phyloP scores from a whole-genome alignment of 1,140 invertebrate genomes.

The Drosophila setifemur region DNA sequence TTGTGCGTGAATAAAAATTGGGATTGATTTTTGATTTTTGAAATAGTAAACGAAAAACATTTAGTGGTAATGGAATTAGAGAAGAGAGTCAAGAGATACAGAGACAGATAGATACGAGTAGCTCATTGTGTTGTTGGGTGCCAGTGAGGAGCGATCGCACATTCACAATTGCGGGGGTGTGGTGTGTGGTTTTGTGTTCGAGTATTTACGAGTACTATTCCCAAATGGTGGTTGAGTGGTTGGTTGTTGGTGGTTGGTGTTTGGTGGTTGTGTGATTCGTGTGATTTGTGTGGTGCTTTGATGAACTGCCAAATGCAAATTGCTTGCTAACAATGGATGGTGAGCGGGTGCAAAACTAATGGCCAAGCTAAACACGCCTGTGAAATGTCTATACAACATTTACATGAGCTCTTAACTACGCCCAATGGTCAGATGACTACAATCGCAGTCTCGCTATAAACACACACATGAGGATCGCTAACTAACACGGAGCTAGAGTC shows the following conservation, averaged over 20 bases:
- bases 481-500: slow-evolving; percentile 23
- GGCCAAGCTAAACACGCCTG: slow-evolving; percentile 45
- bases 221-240: slow-evolving; percentile 11
- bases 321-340: slow-evolving; percentile 28
- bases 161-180: slow-evolving; percentile 32
- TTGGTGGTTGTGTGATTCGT: slow-evolving; percentile 3
- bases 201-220: slow-evolving; percentile 8
- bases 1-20: slow-evolving; percentile 36
- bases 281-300: slow-evolving; percentile 36
- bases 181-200: slow-evolving; percentile 24
- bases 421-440: slow-evolving; percentile 11
- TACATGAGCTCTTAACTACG: slow-evolving; percentile 37
- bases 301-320: slow-evolving; percentile 46
- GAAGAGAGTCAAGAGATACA: no score
- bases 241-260: not conserved
- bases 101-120: slow-evolving; percentile 7
- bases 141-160: slow-evolving; percentile 29
- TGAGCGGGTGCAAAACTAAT: slow-evolving; percentile 45
- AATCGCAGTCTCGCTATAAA: slow-evolving; percentile 24
- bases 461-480: slow-evolving; percentile 34
- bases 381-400: slow-evolving; percentile 43
- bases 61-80: slow-evolving; percentile 45
- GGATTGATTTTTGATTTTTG: slow-evolving; percentile 21
- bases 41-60: slow-evolving; percentile 44
- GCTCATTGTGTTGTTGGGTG: slow-evolving; percentile 12